A percentile compares a stretch with the other conserved stretches of the same genome.
Evolutionary conservation across 2,797 vertebrate genomes (phyloP).

Genomic region (Chaetodon trifasciatus): DNA sequence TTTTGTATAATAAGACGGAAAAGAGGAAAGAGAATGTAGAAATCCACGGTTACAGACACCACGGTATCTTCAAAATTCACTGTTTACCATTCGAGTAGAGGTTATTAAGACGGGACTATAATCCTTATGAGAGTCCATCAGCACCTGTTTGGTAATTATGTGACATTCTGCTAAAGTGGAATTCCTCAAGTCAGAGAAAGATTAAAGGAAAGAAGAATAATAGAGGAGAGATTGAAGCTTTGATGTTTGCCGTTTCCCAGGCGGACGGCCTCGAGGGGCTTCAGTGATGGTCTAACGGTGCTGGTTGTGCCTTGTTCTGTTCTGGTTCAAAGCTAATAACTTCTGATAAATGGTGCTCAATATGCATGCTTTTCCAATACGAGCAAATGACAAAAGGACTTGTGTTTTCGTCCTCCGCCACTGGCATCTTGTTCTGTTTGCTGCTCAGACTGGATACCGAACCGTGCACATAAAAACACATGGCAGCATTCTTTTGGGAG

Average conservation of each 20-base stretch:
- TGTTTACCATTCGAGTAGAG: constrained; percentile 23
- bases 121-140: constrained; percentile 26
- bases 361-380: too few relatives aligned
- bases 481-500: neutral
- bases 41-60: neutral
- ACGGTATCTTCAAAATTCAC: neutral
- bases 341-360: too few relatives aligned
- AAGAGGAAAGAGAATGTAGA: neutral
- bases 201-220: constrained; percentile 34
- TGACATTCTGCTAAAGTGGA: constrained; percentile 17
- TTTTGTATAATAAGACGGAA: neutral
- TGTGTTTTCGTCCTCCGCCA: too few relatives aligned
- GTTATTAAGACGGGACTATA: constrained; percentile 26
- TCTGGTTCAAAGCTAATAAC: neutral
- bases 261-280: neutral
- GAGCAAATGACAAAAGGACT: too few relatives aligned
- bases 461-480: too few relatives aligned
- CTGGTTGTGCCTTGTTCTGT: neutral
- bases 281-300: neutral
- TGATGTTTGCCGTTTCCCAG: constrained; percentile 32
- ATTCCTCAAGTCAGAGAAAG: constrained; percentile 15
- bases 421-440: too few relatives aligned
- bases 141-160: constrained; percentile 24
- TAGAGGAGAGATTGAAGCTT: constrained; percentile 16
- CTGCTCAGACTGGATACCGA: too few relatives aligned